Percentiles rank a stretch among this genome's conserved stretches.
phyloP scores from a whole-genome alignment of 2,797 vertebrate species.

The Pangasius krempfi region DNA sequence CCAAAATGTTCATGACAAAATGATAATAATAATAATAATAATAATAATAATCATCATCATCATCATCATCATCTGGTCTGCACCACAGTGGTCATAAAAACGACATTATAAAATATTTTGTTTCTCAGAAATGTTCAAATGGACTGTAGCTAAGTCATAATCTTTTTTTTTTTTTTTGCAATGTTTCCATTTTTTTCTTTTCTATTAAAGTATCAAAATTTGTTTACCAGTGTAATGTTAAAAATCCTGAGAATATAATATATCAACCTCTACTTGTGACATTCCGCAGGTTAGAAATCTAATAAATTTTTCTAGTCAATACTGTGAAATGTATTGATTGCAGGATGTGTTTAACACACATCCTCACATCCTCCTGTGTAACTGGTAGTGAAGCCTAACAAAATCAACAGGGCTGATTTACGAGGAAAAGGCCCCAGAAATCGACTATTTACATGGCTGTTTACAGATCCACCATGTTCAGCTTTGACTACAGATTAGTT shows the following conservation, averaged over 20 bases:
- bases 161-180: neutral
- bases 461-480: slow-evolving; percentile 4
- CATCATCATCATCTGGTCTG: no score
- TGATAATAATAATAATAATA: no score
- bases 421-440: slow-evolving; percentile 13
- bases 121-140: neutral
- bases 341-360: neutral
- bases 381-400: neutral
- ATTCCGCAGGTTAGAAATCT: neutral
- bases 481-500: neutral
- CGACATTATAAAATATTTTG: neutral
- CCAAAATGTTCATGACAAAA: neutral
- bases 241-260: neutral
- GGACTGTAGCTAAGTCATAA: neutral
- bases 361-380: neutral
- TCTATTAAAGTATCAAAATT: neutral
- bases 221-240: neutral
- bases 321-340: neutral
- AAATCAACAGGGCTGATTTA: slow-evolving; percentile 6
- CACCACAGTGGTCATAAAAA: neutral
- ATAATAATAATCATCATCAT: no score
- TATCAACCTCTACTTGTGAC: neutral
- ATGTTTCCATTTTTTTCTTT: neutral
- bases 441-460: neutral
- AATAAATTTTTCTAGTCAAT: neutral